A percentile compares a stretch with the other conserved stretches of the same genome.
Evolutionary conservation across 1,140 invertebrate genomes (phyloP).

Genomic region (Atopsyche davidsoni): DNA sequence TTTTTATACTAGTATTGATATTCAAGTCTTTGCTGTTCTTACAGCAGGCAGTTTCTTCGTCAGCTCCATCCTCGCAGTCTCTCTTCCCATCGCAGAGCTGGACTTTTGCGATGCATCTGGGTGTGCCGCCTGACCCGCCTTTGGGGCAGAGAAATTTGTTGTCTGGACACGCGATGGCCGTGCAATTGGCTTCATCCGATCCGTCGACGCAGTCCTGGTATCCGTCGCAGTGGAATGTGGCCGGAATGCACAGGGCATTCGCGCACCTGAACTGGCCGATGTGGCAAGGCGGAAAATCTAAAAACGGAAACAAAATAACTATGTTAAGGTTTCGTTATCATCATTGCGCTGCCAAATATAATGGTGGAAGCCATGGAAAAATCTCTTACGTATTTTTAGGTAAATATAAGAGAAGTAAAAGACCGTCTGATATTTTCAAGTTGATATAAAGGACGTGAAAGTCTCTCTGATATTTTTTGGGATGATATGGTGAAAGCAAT

Average conservation of each 20-base stretch:
- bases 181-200: slow-evolving; percentile 86
- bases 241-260: slow-evolving; percentile 88
- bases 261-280: slow-evolving; percentile 88
- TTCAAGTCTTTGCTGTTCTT: too few relatives aligned
- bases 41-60: slow-evolving; percentile 86
- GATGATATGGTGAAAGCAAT: too few relatives aligned
- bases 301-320: slow-evolving; percentile 23
- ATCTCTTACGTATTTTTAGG: too few relatives aligned
- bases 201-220: slow-evolving; percentile 81
- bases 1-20: too few relatives aligned
- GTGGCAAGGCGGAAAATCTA: slow-evolving; percentile 86
- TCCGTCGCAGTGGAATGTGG: slow-evolving; percentile 74
- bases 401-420: too few relatives aligned
- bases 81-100: slow-evolving; percentile 84
- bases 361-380: too few relatives aligned
- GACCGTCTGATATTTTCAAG: too few relatives aligned
- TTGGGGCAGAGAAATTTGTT: slow-evolving; percentile 88
- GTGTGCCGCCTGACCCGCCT: slow-evolving; percentile 58
- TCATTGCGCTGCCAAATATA: too few relatives aligned
- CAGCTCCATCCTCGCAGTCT: slow-evolving; percentile 86
- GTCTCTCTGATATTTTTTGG: too few relatives aligned
- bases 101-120: slow-evolving; percentile 80
- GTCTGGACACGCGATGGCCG: slow-evolving; percentile 80
- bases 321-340: too few relatives aligned
- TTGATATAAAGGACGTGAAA: too few relatives aligned